Evolutionary conservation across 1,140 invertebrate genomes (phyloP), one percentile per base, ranked within the genome.

Genomic region (Pseudomyrmex concolor): DNA sequence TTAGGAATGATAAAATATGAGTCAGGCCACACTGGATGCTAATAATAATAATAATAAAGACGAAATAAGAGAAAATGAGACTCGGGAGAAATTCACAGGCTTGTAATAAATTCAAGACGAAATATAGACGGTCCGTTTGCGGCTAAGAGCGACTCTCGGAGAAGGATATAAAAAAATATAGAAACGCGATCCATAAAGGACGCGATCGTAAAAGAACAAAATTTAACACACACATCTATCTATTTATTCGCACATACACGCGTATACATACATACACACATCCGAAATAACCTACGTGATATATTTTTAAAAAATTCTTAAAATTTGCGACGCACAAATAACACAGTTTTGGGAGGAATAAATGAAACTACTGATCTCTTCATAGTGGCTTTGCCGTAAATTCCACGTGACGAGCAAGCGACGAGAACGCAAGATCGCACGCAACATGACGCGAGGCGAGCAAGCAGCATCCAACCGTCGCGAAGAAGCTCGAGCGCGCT

Each of bases 31-130:
- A 84, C 55, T 83, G 86, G 83, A 78, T 87, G 83, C 83, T 88
- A 88, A 88, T 88, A 88, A 88, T 83, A 85, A 88, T 83, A 85
- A 87, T 88, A 88, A 88, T 87, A 87, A 88, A 88, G 77, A 62
- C 59, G 86, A 85, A 88, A 88, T 87, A 87, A 77, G 80, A 83
- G 73, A 84, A 84, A 89, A 84, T 77, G 74, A 81, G 84, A 83
- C 86, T 88, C 77, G 19, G 34, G 86, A 85, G 86, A 85, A 87
- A 88, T 88, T 88, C 87, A 88, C 86, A 67, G 86, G 25, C 62
- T 71, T 81, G 86, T 88, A 88, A 87, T 88, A 88, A 88, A 88
- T 88, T 88, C 86, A 87, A 48, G 86, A 71, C 57, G 86, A 85
- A 87, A 83, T 76, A 34, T 34, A 66, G 72, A 51, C 86, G 78